Evolutionary conservation across 2,888 invertebrate species (phyloP), one percentile per base, ranked within the genome.

Genomic region (Hesperia comma): DNA sequence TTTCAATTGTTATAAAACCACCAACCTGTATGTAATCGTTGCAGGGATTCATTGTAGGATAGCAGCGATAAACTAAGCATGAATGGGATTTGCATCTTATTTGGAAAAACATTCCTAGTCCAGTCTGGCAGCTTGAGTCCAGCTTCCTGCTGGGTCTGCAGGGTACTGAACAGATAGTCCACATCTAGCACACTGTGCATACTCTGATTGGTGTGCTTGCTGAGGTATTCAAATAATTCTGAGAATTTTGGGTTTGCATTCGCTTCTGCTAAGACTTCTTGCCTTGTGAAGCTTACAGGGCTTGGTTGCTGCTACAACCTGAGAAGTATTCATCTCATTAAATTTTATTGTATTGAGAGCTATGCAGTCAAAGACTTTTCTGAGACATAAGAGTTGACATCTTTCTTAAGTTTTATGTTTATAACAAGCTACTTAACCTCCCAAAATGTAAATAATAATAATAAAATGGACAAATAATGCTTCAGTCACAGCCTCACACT

Each of bases 51-150:
- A 70, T 95, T 95, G 78, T 96, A 95, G 0, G 96, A 95, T 75
- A 96, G 94, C 32, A 96, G 79, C 4, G 95, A 94, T 71, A 97
- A 94, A 77, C 96, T 96, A 46, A 94, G 88, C 78, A 95, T 95
- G 10, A 95, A 95, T 2, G 96, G 88, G 17, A 88, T 83, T 67
- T 93, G 89, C 94, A 97, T 95, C 80, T 93, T 93, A 51, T 93
- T 89, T 0, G 96, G 95, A 74, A 95, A 96, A 46, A 95, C 94
- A 68, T 93, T 93, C 71, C 94, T 93, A 0, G 96, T 95, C 97
- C 97, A 97, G 53, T 94, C 92, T 0, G 97, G 97, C n/a, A 97
- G 83, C 55, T 93, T 91, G 41, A 97, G 87, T 10, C 95, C 95
- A 0, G 92, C 90, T 69, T 96, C 94, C 61, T 94, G 85, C 61